These are phyloP conservation scores for Amphiprion percula DNA, from an alignment of 2,113 vertebrate species.

Conservation along the genomic window DNA sequence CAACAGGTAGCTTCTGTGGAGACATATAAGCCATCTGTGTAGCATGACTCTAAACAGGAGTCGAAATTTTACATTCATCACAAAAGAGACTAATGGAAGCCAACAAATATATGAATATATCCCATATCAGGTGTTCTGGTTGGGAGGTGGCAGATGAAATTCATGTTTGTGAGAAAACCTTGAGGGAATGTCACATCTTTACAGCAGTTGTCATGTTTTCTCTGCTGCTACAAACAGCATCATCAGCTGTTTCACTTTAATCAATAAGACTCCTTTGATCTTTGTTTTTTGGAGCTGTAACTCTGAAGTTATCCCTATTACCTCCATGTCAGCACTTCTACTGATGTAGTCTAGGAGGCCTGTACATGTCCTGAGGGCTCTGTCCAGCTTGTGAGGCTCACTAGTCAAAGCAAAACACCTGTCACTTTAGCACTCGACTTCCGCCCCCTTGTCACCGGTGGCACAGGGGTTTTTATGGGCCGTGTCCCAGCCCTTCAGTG, in stretches of 20 bases:
- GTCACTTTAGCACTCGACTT: slow-evolving; percentile 60
- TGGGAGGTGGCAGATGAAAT: not conserved
- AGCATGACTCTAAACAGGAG: no score
- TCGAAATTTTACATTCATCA: not conserved
- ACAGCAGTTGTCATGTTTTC: not conserved
- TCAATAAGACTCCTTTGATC: slow-evolving; percentile 38
- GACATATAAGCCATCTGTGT: no score
- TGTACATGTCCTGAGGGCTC: slow-evolving; percentile 53
- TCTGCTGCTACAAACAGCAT: slow-evolving; percentile 16
- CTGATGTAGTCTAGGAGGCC: slow-evolving; percentile 13
- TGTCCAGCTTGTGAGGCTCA: slow-evolving; percentile 49
- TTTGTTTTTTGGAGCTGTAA: slow-evolving; percentile 12
- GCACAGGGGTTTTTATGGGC: slow-evolving; percentile 31
- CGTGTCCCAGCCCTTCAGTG: slow-evolving; percentile 54
- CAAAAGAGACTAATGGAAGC: not conserved
- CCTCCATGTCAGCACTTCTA: slow-evolving; percentile 55
- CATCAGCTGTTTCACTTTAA: slow-evolving; percentile 32
- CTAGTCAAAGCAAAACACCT: slow-evolving; percentile 74
- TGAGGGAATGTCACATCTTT: not conserved
- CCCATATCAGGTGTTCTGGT: not conserved
- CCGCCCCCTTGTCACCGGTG: slow-evolving; percentile 37
- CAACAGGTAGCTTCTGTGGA: no score
- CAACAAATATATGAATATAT: not conserved
- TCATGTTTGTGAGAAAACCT: slow-evolving; percentile 7
- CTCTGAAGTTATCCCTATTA: slow-evolving; percentile 51